Conservation (phyloP, 2,113 vertebrate species). For the Empidonax alnorum region DNA sequence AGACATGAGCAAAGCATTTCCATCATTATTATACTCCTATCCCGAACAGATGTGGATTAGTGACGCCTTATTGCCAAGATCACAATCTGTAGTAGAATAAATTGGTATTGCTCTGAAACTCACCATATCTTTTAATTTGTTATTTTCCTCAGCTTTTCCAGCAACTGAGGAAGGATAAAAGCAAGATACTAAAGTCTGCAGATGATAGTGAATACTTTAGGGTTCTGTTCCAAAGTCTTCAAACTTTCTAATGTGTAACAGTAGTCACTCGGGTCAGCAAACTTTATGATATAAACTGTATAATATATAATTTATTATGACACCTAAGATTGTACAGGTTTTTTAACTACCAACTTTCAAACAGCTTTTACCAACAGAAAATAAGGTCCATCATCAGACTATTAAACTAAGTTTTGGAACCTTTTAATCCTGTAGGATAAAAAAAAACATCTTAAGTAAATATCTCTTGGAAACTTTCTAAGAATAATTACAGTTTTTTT, state of each 20-base stretch:
- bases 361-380: neutral
- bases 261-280: neutral
- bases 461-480: neutral
- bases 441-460: neutral
- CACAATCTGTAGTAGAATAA: slow-evolving; percentile 28
- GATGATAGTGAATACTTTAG: neutral
- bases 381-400: neutral
- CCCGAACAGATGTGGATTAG: slow-evolving; percentile 63
- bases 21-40: slow-evolving; percentile 35
- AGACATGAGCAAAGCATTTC: slow-evolving; percentile 36
- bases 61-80: slow-evolving; percentile 34
- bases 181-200: neutral
- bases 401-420: neutral
- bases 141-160: neutral
- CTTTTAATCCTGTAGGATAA: neutral
- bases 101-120: slow-evolving; percentile 23
- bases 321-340: neutral
- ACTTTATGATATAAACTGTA: neutral
- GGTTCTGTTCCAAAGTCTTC: neutral
- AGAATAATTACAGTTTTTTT: neutral
- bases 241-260: neutral
- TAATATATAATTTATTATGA: neutral
- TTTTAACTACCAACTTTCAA: neutral
- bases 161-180: neutral
- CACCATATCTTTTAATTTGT: neutral